Percentiles rank a stretch among this genome's conserved stretches.
phyloP scores from a whole-genome alignment of 2,888 invertebrate genomes.

The Ischnura elegans region DNA sequence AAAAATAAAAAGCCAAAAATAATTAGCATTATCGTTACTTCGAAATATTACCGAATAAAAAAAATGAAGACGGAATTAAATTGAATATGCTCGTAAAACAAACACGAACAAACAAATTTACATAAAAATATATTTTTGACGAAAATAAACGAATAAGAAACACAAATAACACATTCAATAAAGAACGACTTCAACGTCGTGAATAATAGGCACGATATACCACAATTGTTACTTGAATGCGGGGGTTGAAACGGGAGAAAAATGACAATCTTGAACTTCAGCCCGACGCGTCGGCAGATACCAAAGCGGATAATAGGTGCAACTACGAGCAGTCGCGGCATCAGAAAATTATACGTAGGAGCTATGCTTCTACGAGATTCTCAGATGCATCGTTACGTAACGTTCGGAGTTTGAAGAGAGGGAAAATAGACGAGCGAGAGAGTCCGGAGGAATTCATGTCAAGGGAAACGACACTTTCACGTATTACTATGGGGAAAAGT shows the following conservation, averaged over 20 bases:
- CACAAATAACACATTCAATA: too few species aligned
- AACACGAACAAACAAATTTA: too few species aligned
- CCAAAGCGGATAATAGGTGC: background rate
- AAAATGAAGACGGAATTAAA: too few species aligned
- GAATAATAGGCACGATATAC: too few species aligned
- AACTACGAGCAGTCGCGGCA: background rate
- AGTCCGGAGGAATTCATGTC: constrained; percentile 1
- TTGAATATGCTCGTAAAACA: too few species aligned
- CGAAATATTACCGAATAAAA: too few species aligned
- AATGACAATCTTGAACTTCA: background rate
- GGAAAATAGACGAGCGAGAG: constrained; percentile 22
- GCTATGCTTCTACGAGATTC: background rate
- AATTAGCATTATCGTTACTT: too few species aligned
- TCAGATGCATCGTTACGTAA: constrained; percentile 17
- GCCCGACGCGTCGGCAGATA: background rate
- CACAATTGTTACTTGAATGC: too few species aligned
- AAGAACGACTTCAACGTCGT: too few species aligned
- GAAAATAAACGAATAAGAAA: too few species aligned
- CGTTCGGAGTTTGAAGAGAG: background rate
- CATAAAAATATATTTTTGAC: too few species aligned
- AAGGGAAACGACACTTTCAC: constrained; percentile 45
- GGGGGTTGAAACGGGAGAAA: background rate
- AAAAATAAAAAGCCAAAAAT: too few species aligned
- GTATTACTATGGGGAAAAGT: background rate
- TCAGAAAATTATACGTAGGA: background rate